Evolutionary conservation across 1,140 invertebrate species (phyloP).

Genomic region (Anastrepha obliqua): DNA sequence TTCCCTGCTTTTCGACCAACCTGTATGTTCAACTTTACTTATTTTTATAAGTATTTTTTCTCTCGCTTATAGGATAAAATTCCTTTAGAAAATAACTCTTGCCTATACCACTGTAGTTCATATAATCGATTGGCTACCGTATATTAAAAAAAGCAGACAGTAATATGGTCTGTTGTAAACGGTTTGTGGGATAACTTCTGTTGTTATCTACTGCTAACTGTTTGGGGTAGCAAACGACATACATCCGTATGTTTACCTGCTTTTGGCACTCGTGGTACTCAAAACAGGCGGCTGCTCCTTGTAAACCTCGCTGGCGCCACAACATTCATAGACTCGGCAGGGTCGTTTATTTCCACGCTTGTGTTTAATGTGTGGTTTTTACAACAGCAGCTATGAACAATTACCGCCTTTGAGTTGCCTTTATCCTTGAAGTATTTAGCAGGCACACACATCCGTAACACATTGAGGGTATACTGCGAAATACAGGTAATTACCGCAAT

Average conservation of each 20-base stretch:
- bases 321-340: background rate
- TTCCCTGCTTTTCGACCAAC: too few relatives aligned
- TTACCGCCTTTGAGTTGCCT: background rate
- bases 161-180: conserved; percentile 26
- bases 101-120: background rate
- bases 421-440: background rate
- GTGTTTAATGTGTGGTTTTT: conserved; percentile 49
- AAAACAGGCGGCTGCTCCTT: background rate
- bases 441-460: background rate
- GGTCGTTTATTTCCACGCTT: conserved; percentile 9
- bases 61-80: background rate
- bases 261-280: conserved; percentile 8
- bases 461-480: background rate
- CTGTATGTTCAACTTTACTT: too few relatives aligned
- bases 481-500: conserved; percentile 46
- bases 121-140: too few relatives aligned
- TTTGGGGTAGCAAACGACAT: background rate
- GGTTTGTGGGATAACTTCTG: conserved; percentile 13
- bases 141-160: background rate
- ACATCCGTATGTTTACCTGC: background rate
- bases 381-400: background rate
- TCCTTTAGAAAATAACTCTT: background rate
- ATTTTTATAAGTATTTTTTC: too few relatives aligned
- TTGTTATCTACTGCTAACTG: conserved; percentile 36
- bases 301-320: background rate